Evolutionary conservation across 1,140 invertebrate species (phyloP).

Genomic region (Drosophila repletoides): DNA sequence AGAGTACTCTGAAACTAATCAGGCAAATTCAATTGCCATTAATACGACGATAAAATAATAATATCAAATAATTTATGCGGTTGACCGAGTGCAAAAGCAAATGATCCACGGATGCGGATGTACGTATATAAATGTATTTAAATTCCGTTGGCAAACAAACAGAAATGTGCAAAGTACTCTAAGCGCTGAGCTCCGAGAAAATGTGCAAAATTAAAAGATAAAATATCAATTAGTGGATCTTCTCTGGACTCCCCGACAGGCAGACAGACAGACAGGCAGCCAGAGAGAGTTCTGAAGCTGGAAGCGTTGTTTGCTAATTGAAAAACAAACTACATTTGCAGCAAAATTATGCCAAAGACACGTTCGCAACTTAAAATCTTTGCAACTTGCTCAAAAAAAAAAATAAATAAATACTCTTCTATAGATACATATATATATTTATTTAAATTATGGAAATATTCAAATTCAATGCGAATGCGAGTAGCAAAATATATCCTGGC

Average conservation of each 20-base stretch:
- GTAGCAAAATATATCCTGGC: constrained; percentile 26
- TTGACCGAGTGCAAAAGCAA: constrained; percentile 46
- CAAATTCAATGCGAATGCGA: constrained; percentile 43
- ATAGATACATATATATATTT: constrained; percentile 15
- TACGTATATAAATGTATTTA: background rate
- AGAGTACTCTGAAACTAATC: too few relatives aligned
- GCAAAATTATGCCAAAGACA: constrained; percentile 67
- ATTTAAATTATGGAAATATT: constrained; percentile 65
- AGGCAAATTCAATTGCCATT: constrained; percentile 56
- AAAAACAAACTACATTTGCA: constrained; percentile 70
- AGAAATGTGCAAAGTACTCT: background rate
- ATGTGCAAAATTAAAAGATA: constrained; percentile 74
- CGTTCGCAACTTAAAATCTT: constrained; percentile 52
- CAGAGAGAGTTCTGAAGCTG: too few relatives aligned
- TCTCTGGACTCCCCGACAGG: too few relatives aligned
- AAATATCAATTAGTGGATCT: constrained; percentile 72
- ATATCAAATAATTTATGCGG: constrained; percentile 73
- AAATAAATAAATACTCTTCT: background rate
- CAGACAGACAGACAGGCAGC: too few relatives aligned
- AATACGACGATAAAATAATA: constrained; percentile 61
- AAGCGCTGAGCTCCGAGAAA: constrained; percentile 7
- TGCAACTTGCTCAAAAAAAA: constrained; percentile 5
- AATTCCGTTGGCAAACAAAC: constrained; percentile 24
- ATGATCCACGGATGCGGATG: constrained; percentile 18
- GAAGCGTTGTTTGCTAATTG: constrained; percentile 60